phyloP scores from a whole-genome alignment of 2,113 vertebrate species.

The Barbus barbus region DNA sequence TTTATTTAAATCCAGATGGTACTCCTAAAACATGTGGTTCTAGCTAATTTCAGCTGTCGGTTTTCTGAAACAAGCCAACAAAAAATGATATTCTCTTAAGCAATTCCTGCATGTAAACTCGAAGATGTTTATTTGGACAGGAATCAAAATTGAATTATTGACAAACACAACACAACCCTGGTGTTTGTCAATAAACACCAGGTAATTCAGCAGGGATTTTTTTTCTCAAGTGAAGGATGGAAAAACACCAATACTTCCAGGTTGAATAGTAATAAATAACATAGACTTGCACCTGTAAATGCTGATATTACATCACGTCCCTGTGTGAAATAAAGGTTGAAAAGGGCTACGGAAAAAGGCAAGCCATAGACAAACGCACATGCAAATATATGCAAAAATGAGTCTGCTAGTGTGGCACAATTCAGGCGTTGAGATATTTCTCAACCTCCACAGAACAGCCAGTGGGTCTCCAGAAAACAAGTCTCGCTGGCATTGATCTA shows the following conservation, averaged over 20 bases:
- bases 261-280: background rate
- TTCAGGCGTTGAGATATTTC: background rate
- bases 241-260: background rate
- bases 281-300: background rate
- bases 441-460: background rate
- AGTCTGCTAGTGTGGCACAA: background rate
- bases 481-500: background rate
- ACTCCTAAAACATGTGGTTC: background rate
- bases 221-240: background rate
- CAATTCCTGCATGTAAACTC: background rate
- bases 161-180: background rate
- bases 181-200: background rate
- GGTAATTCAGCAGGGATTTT: background rate
- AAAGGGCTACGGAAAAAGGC: background rate
- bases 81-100: background rate
- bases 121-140: background rate
- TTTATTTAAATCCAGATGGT: background rate
- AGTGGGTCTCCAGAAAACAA: background rate
- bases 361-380: background rate
- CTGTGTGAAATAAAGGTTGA: too few relatives aligned
- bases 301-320: background rate
- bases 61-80: background rate
- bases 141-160: background rate
- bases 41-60: background rate
- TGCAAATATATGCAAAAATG: slow-evolving; percentile 14